These are phyloP conservation scores for Drosophila sproati DNA, from an alignment of 1,140 invertebrate species.

Conservation along the genomic window DNA sequence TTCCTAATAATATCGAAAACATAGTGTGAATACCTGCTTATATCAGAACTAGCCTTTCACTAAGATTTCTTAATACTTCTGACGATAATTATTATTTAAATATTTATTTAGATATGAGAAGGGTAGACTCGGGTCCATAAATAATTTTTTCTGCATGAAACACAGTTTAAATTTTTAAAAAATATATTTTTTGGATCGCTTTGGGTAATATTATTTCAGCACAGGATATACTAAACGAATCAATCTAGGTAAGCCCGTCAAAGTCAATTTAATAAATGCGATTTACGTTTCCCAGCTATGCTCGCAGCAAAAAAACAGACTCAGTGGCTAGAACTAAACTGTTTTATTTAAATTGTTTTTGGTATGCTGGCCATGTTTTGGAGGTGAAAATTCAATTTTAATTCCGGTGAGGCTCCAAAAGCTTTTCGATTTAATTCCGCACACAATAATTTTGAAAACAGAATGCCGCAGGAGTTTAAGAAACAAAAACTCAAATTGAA, in stretches of 20 bases:
- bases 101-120: too few relatives aligned
- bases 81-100: too few relatives aligned
- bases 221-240: neutral
- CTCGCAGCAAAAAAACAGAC: neutral
- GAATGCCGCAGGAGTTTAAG: constrained; percentile 31
- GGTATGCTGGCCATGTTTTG: constrained; percentile 35
- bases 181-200: neutral
- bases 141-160: too few relatives aligned
- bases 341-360: constrained; percentile 64
- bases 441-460: constrained; percentile 24
- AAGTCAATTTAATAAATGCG: neutral
- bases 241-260: neutral
- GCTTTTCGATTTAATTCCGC: constrained; percentile 63
- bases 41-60: too few relatives aligned
- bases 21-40: too few relatives aligned
- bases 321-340: constrained; percentile 41
- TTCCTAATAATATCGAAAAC: too few relatives aligned
- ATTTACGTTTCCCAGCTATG: neutral
- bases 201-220: constrained; percentile 3
- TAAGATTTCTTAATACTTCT: too few relatives aligned
- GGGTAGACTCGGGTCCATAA: too few relatives aligned
- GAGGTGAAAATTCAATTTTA: constrained; percentile 64
- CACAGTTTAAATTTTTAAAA: neutral
- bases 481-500: constrained; percentile 60
- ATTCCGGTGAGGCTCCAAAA: constrained; percentile 53